Evolutionary conservation across 2,113 vertebrate genomes (phyloP).

Genomic region (Tyrannus savana): DNA sequence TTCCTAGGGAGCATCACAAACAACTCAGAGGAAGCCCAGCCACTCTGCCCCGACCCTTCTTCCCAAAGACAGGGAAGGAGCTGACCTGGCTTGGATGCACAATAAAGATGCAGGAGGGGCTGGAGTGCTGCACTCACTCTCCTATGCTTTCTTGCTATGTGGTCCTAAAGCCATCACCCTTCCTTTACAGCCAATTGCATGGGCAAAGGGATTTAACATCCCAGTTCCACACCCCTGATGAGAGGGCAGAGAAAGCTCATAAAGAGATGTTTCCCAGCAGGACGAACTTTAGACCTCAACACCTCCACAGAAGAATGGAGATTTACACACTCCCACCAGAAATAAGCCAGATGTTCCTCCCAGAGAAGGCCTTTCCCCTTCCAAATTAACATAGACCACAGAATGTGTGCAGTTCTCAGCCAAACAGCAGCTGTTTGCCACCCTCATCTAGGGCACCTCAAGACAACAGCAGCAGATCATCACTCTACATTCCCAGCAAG

Average conservation of each 20-base stretch:
- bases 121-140: not conserved
- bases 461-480: not conserved
- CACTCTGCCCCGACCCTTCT: not conserved
- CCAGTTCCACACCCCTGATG: not conserved
- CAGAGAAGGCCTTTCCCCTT: not conserved
- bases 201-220: not conserved
- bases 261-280: fast-evolving
- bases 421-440: not conserved
- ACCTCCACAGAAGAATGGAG: not conserved
- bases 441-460: not conserved
- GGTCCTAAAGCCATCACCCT: not conserved
- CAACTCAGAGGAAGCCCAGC: not conserved
- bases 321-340: not conserved
- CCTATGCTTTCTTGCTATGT: not conserved
- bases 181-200: not conserved
- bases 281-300: not conserved
- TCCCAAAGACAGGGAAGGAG: not conserved
- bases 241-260: not conserved
- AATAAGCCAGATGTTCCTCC: not conserved
- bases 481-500: not conserved
- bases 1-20: not conserved
- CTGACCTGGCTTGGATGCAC: not conserved
- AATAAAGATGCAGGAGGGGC: not conserved
- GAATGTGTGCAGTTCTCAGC: not conserved
- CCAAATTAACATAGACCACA: not conserved